Evolutionary conservation across 2,113 vertebrate species (phyloP).

Genomic region (Microtus ochrogaster): DNA sequence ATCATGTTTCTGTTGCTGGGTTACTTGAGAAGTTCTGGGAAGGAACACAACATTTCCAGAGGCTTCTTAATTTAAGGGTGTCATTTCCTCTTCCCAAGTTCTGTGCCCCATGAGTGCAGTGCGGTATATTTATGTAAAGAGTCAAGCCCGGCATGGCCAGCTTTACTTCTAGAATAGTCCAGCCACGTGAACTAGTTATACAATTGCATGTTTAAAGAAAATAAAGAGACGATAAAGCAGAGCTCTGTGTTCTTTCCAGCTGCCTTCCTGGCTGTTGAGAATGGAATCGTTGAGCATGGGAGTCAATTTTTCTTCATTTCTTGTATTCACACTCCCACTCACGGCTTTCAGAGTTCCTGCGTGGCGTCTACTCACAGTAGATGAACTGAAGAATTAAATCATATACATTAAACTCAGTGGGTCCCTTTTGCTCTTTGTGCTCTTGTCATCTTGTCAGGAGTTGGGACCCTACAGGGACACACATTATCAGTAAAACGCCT

Average conservation of each 20-base stretch:
- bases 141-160: not conserved
- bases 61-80: not conserved
- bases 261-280: constrained; percentile 71
- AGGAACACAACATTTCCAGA: constrained; percentile 36
- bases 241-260: constrained; percentile 72
- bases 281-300: constrained; percentile 64
- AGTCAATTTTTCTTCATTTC: constrained; percentile 66
- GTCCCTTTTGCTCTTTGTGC: not conserved
- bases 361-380: constrained; percentile 34
- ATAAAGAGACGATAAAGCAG: constrained; percentile 61
- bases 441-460: constrained; percentile 51
- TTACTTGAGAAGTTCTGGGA: not conserved
- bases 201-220: constrained; percentile 62
- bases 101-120: not conserved
- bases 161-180: constrained; percentile 34
- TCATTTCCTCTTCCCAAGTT: not conserved
- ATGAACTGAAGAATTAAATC: constrained; percentile 58
- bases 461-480: constrained; percentile 3
- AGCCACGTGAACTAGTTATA: constrained; percentile 51
- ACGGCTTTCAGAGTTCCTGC: constrained; percentile 63
- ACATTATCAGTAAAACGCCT: not conserved
- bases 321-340: constrained; percentile 71
- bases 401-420: constrained; percentile 9
- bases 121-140: not conserved
- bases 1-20: not conserved